A percentile compares a stretch with the other conserved stretches of the same genome.
Evolutionary conservation across 2,113 vertebrate genomes (phyloP).

Genomic region (Pleuronectes platessa): DNA sequence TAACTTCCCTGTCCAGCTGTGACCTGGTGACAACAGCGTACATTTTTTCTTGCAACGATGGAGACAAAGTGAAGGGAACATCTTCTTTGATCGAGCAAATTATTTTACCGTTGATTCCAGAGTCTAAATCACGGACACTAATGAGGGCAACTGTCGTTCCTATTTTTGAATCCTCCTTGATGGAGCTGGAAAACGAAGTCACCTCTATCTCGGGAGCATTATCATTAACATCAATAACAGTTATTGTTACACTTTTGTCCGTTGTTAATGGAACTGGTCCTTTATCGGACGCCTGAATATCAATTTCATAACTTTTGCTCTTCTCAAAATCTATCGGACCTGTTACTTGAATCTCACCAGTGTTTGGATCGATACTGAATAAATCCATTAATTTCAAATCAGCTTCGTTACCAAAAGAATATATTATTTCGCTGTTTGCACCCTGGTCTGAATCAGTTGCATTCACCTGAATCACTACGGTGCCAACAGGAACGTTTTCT

Average conservation of each 20-base stretch:
- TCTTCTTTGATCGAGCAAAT: conserved; percentile 50
- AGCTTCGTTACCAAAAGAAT: conserved; percentile 57
- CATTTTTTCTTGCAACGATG: conserved; percentile 66
- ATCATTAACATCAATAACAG: conserved; percentile 67
- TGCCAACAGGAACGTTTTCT: conserved; percentile 50
- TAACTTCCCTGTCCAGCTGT: conserved; percentile 57
- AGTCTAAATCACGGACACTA: conserved; percentile 64
- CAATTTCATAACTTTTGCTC: conserved; percentile 42
- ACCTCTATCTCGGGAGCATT: conserved; percentile 88
- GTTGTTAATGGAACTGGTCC: conserved; percentile 9
- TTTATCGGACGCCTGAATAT: conserved; percentile 67
- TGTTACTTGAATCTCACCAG: conserved; percentile 61
- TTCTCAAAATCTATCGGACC: conserved; percentile 64
- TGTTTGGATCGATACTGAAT: conserved; percentile 56
- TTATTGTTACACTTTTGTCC: conserved; percentile 57
- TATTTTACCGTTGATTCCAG: conserved; percentile 65
- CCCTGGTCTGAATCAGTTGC: conserved; percentile 70
- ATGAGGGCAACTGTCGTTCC: conserved; percentile 67
- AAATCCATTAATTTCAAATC: conserved; percentile 49
- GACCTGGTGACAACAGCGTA: conserved; percentile 61
- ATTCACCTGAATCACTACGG: conserved; percentile 52
- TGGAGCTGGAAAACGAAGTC: conserved; percentile 86
- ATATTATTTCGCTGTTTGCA: conserved; percentile 60
- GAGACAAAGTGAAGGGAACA: conserved; percentile 64
- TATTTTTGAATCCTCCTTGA: conserved; percentile 65